Base-by-base conservation (phyloP, 2,797 vertebrate species). In the Gymnoscopelus braueri region DNA sequence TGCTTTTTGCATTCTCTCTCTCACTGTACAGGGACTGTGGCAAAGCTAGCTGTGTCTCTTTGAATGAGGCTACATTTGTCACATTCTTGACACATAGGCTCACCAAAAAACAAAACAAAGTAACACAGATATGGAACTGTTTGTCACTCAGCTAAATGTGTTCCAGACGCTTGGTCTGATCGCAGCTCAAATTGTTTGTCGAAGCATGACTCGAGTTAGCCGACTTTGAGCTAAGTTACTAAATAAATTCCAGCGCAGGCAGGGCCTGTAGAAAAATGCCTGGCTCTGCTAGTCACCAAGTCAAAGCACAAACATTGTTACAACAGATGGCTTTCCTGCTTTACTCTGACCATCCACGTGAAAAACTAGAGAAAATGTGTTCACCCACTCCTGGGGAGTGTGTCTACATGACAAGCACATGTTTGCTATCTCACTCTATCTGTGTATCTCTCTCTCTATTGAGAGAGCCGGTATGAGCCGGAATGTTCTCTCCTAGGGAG, bases 61-160 rank as follows among this genome's bases (percentile, higher is more conserved):
- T 86, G 74, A 87, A 72, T 68, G 67, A 80, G 70, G 83, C 73
- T 69, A 70, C 69, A 70, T 80, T 77, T 85, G 71, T 81, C 74
- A 70, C 80, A 84, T 69, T 81, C 69, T 79, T 70, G 67, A 79
- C 67, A 59, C 58, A 8, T 65, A 81, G 55, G 66, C 66, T 70
- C 62, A 67, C 65, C 60, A 44, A 44, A 9, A 44, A 4, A 39
- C 23, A 15, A 50, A 53, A 53, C 1, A 32, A 35, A 60, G 3
- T 35, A 49, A 35, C 44, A 71, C 65, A 55, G 60, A 77, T 15
- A 65, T 39, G 65, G 54, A 82, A 65, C 84, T 81, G 77, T 78
- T 74, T 75, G 24, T 72, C 35, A 58, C 72, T 55, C 66, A 53
- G 71, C 32, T 59, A 56, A 83, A 69, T 13, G 48, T n/a, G 64